These are phyloP conservation scores for Uromys caudimaculatus DNA, from an alignment of 2,797 vertebrate genomes.

Conservation along the genomic window DNA sequence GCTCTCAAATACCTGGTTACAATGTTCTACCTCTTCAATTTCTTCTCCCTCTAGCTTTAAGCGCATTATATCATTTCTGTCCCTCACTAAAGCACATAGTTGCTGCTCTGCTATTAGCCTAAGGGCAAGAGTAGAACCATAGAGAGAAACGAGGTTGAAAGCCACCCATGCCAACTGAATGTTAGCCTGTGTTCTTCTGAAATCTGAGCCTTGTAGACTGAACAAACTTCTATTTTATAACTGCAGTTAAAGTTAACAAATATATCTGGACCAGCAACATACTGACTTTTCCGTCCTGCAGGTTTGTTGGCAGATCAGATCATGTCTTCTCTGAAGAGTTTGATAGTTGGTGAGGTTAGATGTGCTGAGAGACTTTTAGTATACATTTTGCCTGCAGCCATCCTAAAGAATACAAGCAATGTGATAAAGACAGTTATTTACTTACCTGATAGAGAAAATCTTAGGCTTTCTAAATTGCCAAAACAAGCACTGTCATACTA, in stretches of 20 bases:
- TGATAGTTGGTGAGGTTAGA: neutral
- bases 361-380: slow-evolving; percentile 56
- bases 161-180: fast-evolving
- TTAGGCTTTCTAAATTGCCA: slow-evolving; percentile 63
- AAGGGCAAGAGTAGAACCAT: neutral
- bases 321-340: slow-evolving; percentile 19
- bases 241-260: neutral
- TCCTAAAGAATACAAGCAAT: slow-evolving; percentile 54
- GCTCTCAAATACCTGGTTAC: neutral
- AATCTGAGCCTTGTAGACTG: neutral
- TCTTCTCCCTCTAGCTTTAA: neutral
- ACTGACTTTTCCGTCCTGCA: neutral
- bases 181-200: neutral
- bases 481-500: slow-evolving; percentile 57
- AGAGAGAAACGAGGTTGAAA: neutral
- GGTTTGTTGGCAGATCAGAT: slow-evolving; percentile 17
- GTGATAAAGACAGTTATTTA: slow-evolving; percentile 54
- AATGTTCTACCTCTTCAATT: neutral
- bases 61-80: neutral
- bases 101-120: neutral
- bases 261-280: neutral
- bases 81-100: neutral
- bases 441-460: slow-evolving; percentile 61
- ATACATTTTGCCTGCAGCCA: slow-evolving; percentile 45
- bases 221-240: slow-evolving; percentile 20